Percentiles rank a stretch among this genome's conserved stretches.
phyloP scores from a whole-genome alignment of 2,113 vertebrate species.

The Smithornis capensis region DNA sequence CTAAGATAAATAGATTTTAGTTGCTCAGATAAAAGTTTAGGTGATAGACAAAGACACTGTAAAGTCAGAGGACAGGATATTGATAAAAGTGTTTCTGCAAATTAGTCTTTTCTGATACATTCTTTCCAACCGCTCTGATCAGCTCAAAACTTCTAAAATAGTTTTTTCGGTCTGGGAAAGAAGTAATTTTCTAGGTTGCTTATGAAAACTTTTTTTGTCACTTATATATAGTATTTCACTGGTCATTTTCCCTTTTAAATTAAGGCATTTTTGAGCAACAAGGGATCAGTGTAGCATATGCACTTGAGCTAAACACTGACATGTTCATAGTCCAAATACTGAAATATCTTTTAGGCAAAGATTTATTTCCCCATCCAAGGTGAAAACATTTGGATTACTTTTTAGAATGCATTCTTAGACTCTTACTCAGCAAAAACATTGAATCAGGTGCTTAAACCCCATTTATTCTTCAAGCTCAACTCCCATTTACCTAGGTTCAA shows the following conservation, averaged over 20 bases:
- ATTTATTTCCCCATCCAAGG: background rate
- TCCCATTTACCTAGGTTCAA: background rate
- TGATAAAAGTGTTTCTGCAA: slow-evolving; percentile 1
- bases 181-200: slow-evolving; percentile 5
- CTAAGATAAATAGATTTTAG: slow-evolving; percentile 48
- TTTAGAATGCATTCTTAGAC: slow-evolving; percentile 5
- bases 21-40: slow-evolving; percentile 30
- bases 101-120: background rate
- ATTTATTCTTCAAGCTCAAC: background rate
- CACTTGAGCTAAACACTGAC: background rate
- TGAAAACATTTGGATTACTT: slow-evolving; percentile 9
- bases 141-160: background rate
- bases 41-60: background rate
- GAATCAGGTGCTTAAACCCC: slow-evolving; percentile 10
- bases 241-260: slow-evolving; percentile 19
- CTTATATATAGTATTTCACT: background rate
- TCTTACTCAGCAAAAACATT: background rate
- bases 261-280: slow-evolving; percentile 13
- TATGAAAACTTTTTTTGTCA: slow-evolving; percentile 10
- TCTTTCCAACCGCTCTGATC: slow-evolving; percentile 5
- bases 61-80: background rate
- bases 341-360: slow-evolving; percentile 19
- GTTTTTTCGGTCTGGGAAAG: background rate
- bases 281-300: background rate
- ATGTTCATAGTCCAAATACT: background rate